Evolutionary conservation across 1,140 invertebrate genomes (phyloP), one percentile per base, ranked within the genome.

Genomic region (Melipona quadrifasciata): DNA sequence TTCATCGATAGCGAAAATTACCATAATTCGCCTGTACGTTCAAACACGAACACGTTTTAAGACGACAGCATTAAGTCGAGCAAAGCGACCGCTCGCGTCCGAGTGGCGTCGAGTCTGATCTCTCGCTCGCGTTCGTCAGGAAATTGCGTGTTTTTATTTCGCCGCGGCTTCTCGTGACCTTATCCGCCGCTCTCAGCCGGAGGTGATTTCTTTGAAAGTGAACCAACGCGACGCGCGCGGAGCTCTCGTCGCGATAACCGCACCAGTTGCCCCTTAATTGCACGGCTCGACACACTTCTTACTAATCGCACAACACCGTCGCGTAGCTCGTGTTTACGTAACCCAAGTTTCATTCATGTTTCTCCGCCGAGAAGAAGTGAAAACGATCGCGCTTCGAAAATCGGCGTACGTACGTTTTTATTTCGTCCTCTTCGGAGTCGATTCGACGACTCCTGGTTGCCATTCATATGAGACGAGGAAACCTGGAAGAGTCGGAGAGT

Each of bases 311-410:
- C 78, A 83, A 87, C 75, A 68, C 14, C 53, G 58, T 61, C 27
- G 64, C 58, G 75, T 70, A 73, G 68, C 58, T 57, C 55, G 74
- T 53, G 70, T 83, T 90, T 90, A 88, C 86, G 83, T 90, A 90
- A 90, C 86, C 80, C 31, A 55, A 80, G 72, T 88, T 90, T 90
- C 88, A 90, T 90, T 90, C 89, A 90, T 90, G 72, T 47, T 64
- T 78, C 68, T 71, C 74, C 72, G 67, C 27, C 67, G 68, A 61
- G 55, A 72, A 27, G 27, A 17, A 3, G 16, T 21, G 1, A 10
- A 10, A 10, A n/a, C 31, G 14, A 1, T 3, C 6, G 24, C 19
- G 19, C 11, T 27, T 55, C 53, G n/a, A 2, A n/a, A 47, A 31
- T 55, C 57, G 31, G 47, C 27, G 34, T 34, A 72, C 31, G 74